Base-by-base conservation (phyloP, 1,140 invertebrate genomes). In the Vanessa tameamea region DNA sequence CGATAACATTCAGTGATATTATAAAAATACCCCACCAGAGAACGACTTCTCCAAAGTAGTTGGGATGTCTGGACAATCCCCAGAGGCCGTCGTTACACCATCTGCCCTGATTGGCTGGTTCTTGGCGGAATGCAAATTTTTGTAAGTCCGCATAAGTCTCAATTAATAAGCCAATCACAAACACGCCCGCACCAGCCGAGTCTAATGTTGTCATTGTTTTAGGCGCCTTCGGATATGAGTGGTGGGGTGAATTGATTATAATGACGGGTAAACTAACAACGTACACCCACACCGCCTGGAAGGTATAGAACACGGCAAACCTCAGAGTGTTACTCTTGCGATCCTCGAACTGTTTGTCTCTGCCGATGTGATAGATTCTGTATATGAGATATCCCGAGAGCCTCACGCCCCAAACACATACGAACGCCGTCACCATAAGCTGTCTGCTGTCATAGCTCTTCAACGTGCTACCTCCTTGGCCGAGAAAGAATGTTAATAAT, bases 21-120 rank as follows among this genome's bases (percentile, higher is more conserved):
- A 97, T 95, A 85, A 98, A 99, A 61, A 99, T 96, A 2, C 98
- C 98, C 96, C 97, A 98, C 98, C 98, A 99, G 2, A 99, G 94
- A 0, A 97, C 94, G 43, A 99, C 97, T 93, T 99, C 98, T 1
- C 98, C 98, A 91, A 99, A 98, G 86, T 99, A 99, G 89, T 99
- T 99, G 0, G 98, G 98, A 93, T 99, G 98, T 70, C 98, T 94
- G 0, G 97, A 98, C 15, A 98, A 85, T 57, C 96, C 95, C 98
- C 98, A 99, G 15, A 99, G 92, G 15, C 98, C 97, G 83, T 96
- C 96, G 85, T 97, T 97, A 85, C 97, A 98, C 96, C 97, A 97
- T 90, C 96, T 97, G 37, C 97, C 97, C 93, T 97, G 94, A 85
- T 99, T 99, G 0, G 94, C 94, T 3, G 97, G 96, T 87, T 98